phyloP scores from a whole-genome alignment of 2,113 vertebrate species.

The Scatophagus argus region DNA sequence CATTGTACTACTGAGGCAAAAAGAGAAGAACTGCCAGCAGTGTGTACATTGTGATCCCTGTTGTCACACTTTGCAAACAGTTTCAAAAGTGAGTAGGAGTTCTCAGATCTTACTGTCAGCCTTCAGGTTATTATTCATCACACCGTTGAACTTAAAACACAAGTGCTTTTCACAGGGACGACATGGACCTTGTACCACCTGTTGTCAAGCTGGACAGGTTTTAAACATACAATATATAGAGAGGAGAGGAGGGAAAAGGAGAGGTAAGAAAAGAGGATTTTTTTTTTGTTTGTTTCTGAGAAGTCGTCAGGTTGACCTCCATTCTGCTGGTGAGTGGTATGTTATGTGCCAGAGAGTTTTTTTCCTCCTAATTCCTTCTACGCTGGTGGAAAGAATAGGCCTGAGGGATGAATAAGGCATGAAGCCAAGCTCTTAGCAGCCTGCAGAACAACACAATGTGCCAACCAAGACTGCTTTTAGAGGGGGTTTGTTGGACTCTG shows the following conservation, averaged over 20 bases:
- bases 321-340: conserved; percentile 28
- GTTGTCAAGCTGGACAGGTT: not conserved
- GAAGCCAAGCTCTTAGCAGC: conserved; percentile 64
- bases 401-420: conserved; percentile 79
- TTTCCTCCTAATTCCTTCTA: conserved; percentile 42
- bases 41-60: not conserved
- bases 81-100: not conserved
- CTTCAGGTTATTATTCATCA: not conserved
- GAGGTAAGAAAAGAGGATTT: not conserved
- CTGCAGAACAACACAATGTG: conserved; percentile 52
- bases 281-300: conserved; percentile 27
- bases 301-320: conserved; percentile 46
- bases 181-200: not conserved
- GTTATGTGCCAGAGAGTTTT: conserved; percentile 32
- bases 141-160: not conserved
- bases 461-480: conserved; percentile 60
- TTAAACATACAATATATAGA: not conserved
- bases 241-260: not conserved
- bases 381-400: conserved; percentile 52
- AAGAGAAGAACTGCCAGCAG: not conserved
- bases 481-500: conserved; percentile 25
- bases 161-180: not conserved
- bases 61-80: conserved; percentile 9
- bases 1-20: not conserved
- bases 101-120: not conserved